Evolutionary conservation across 1,140 invertebrate species (phyloP), one percentile per base, ranked within the genome.

Genomic region (Brachionus rotundiformis): DNA sequence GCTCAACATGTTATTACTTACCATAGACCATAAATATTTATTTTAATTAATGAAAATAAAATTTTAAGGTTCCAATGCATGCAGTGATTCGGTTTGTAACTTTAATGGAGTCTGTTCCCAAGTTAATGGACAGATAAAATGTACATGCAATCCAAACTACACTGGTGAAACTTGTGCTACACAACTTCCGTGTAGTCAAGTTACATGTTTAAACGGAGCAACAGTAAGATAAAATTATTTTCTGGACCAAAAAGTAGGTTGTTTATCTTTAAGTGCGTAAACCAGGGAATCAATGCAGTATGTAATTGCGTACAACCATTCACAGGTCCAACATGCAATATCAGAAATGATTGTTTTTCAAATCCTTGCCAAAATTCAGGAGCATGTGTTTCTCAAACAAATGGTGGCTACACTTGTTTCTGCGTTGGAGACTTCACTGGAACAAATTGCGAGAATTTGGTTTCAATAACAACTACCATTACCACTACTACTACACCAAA

Each of bases 291-390:
- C 6, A 77, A 29, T 27, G 75, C 75, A 7, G 49, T 49, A 7
- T 77, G 75, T 4, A 29, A 23, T 16, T 77, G 75, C 49, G 33
- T 54, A 4, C 16, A 27, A 29, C 75, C 75, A n/a, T 77, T 47
- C 23, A 23, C 44, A 0, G 75, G 75, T 13, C 13, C 39, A 49
- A 77, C 75, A 27, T 77, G 75, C 23, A 11, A 77, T n/a, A 31
- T 41, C 6, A 54, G 6, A n/a, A 49, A 79, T 63, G 76, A 79
- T 13, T 79, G 76, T 23, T 36, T 36, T 36, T 79, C 76, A 6
- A 59, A 27, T 79, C 76, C 76, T 11, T 79, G 76, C n/a, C 31
- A 59, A 59, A 79, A 79, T 59, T 16, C 4, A 11, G 76, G 13
- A 8, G 27, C 59, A 19, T 79, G 76, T 54, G 54, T 79, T 36